These are phyloP conservation scores for Tor tambroides DNA, from an alignment of 2,113 vertebrate genomes.

Conservation along the genomic window DNA sequence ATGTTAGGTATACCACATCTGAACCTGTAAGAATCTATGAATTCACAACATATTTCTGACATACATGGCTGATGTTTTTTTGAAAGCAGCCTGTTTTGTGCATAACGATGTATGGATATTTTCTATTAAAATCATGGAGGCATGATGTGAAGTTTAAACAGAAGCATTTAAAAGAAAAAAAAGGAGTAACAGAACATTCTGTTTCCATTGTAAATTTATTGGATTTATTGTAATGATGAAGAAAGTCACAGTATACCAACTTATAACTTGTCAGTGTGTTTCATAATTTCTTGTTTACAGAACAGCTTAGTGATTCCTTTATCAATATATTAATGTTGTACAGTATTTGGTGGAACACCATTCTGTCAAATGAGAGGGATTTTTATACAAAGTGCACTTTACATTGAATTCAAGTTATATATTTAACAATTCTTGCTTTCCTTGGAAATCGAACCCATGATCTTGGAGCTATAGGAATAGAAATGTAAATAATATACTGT, in stretches of 20 bases:
- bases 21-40: neutral
- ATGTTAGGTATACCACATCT: neutral
- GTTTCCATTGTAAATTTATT: neutral
- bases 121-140: neutral
- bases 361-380: neutral
- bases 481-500: no score
- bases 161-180: no score
- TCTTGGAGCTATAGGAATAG: no score
- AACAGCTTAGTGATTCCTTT: neutral
- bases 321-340: neutral
- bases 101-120: neutral
- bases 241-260: neutral
- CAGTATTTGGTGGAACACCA: neutral
- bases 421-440: no score
- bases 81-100: neutral
- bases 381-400: neutral
- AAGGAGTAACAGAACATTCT: no score
- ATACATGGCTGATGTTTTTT: neutral
- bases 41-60: neutral
- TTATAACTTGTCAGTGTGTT: neutral
- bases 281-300: neutral
- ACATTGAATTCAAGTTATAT: no score
- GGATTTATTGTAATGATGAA: neutral
- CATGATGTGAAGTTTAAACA: no score
- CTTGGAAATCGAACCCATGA: no score